Base-by-base conservation (phyloP, 1,140 invertebrate species). In the Tigriopus japonicus region DNA sequence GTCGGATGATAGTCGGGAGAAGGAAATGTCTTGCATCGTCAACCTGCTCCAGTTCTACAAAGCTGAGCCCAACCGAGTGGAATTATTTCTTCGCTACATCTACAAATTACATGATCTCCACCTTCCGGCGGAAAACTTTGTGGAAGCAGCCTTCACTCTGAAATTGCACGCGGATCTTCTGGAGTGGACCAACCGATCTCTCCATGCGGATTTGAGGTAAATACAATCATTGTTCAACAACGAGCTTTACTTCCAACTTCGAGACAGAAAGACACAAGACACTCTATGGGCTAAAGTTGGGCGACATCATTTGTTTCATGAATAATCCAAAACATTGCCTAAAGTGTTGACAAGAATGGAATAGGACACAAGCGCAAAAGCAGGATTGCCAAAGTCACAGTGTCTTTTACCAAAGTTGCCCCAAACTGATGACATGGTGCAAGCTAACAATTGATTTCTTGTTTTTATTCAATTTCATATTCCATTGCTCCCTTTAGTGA, bases 11-110 rank as follows among this genome's bases (percentile, higher is more conserved):
- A 91, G 92, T 71, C 75, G 86, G 21, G 87, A 92, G 67, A 92
- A 92, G 71, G 76, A 90, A 43, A 96, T 97, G 91, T 90, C 87
- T 3, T 96, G 93, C 70, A 97, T 91, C 1, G 91, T 96, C 49
- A 96, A 96, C 75, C 75, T 98, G 62, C 74, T 98, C 71, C 92
- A 95, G 68, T 97, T 96, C 70, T 98, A 96, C 74, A 91, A 94
- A 71, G 88, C 90, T 69, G 90, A 75, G 64, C 93, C 95, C 62
- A 87, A 92, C 67, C 80, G 92, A 28, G 87, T 91, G 66, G 90
- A 95, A 71, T 92, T 98, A 85, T 97, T 96, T 71, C 74, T 97
- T 24, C 80, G 90, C 51, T 98, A 98, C 69, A 88, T 98, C 54
- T 93, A 97, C 73, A 96, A 96, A 71, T 74, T 98, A 14, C 90